Base-by-base conservation (phyloP, 53 echinoderm and acorn worm species). In the Holothuria scabra region DNA sequence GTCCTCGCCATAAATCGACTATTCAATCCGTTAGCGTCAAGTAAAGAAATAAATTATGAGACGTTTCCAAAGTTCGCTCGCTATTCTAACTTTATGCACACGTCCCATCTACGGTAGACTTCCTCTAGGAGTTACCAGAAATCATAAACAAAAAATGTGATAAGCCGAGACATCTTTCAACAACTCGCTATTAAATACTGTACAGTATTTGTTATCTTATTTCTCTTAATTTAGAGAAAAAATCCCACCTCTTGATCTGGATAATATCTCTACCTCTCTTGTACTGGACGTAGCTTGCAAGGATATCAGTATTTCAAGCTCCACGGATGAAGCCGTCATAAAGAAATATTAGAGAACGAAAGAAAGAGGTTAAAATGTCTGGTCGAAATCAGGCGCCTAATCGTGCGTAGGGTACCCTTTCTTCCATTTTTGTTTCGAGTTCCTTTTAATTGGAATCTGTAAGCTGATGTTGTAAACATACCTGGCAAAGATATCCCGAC, bases 301-400 rank as follows among this genome's bases (percentile, higher is more conserved):
- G 52, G 8, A 52, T 52, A 8, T 52, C 52, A 52, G 52, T 52
- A 52, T 52, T 52, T 52, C 18, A 52, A 52, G 52, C 52, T 16
- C 8, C 52, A 18, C 3, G 52, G 14, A 52, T 8, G 18, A 52
- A 16, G 52, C 52, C 52, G 52, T 0, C 5, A 52, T 52, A 18
- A 52, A 52, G 52, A 16, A 52, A 52, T 16, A 52, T 10, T 1
- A 52, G 0, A 52, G 1, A 8, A 52, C 5, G 18, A 6, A 18
- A 1, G 52, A 52, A 41, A 69, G 37, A n/a, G 22, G 34, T 69
- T 44, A 44, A 44, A 38, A 35, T 28, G 72, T 44, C 72, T 72
- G 72, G 46, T 72, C 48, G 72, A 72, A 72, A 44, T 72, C 72
- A 72, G 72, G 48, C 48, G 72, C 44, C 46, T 46, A 72, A 72